Evolutionary conservation across 2,888 invertebrate genomes (phyloP).

Genomic region (Oscheius sp.): DNA sequence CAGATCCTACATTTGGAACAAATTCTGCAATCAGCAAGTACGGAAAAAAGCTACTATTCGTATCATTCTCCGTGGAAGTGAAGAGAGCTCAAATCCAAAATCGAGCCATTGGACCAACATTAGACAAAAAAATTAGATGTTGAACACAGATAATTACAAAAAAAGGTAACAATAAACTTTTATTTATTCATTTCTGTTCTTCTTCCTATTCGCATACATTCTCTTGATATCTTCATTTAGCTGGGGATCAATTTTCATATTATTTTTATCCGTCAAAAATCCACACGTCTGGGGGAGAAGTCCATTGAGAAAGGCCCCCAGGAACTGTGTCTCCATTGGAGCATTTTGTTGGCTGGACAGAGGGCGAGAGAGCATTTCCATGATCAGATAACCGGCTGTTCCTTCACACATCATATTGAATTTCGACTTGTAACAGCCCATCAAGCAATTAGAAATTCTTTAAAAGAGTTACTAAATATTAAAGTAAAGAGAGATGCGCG

Average conservation of each 20-base stretch:
- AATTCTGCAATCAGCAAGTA: too few species aligned
- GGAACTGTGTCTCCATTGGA: background rate
- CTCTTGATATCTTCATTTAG: conserved; percentile 18
- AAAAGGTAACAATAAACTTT: background rate
- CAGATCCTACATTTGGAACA: too few species aligned
- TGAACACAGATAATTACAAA: too few species aligned
- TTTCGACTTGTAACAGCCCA: conserved; percentile 27
- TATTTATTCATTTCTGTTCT: background rate
- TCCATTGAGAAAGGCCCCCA: conserved; percentile 4
- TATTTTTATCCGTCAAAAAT: background rate
- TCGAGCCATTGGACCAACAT: too few species aligned
- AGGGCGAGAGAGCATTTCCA: conserved; percentile 21
- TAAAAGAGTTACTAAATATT: background rate
- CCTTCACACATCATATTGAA: conserved; percentile 33
- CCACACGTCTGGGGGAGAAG: conserved; percentile 23
- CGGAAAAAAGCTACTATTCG: too few species aligned
- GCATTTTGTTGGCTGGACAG: background rate
- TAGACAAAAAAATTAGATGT: too few species aligned
- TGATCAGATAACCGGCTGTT: conserved; percentile 25
- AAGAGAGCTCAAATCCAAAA: too few species aligned
- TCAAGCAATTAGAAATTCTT: conserved; percentile 25
- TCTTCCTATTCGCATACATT: conserved; percentile 21
- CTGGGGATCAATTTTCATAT: conserved; percentile 9
- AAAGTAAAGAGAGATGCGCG: too few species aligned
- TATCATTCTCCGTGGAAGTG: too few species aligned